Evolutionary conservation across 2,113 vertebrate genomes (phyloP), one percentile per base, ranked within the genome.

Genomic region (Dinomys branickii): DNA sequence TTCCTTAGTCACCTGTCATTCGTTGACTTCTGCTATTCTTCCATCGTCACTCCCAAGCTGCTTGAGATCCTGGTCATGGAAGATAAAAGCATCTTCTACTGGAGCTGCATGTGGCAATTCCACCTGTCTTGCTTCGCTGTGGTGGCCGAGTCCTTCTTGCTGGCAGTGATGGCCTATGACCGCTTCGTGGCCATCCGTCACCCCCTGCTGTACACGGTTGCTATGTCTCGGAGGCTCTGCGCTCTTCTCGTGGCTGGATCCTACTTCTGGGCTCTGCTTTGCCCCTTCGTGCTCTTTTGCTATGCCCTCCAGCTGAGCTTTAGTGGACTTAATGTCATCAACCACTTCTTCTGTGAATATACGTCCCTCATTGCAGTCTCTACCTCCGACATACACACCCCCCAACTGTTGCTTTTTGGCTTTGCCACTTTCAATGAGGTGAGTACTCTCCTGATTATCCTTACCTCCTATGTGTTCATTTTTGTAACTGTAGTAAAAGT

Each of bases 391-490:
- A 92, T 30, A 33, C 90, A 73, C 24, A 63, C 91, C 0, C 96
- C 87, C 7, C 83, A 96, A 20, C 63, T 97, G 5, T 33, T 97
- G 12, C 69, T 98, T 7, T 96, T 97, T 58, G 47, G 78, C 50
- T 97, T 95, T 17, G 91, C 97, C 12, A 96, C 96, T 20, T 96
- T 93, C 61, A 91, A 97, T 87, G 95, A 73, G 41, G 82, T 97
- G 33, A 95, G 94, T 67, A 97, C 96, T 0, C 33, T 98, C 65
- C 35, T 97, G 0, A 82, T 97, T 35, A 97, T 96, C 8, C 77
- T 98, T 17, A 85, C 94, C 7, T 98, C 97, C 14, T 98, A 98
- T 17, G 24, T 88, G 16, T 97, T 97, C n/a, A 98, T 98, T 28
- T 83, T 95, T 44, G 65, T 88, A 28, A 97, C 96, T 10, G 89